phyloP scores from a whole-genome alignment of 2,113 vertebrate species.

The Gallinago jamesoni region DNA sequence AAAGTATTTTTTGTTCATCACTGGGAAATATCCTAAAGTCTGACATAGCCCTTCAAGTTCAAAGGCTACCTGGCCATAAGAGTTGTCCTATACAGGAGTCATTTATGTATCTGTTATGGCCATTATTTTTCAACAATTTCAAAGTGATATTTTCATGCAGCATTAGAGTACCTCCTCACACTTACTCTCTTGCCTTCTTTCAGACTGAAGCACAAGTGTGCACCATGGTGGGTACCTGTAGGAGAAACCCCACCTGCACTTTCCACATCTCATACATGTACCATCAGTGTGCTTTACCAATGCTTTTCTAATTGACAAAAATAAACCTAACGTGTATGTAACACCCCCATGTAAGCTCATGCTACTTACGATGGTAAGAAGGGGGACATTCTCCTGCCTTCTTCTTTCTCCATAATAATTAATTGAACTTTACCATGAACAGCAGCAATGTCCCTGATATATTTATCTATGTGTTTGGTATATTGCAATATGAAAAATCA shows the following conservation, averaged over 20 bases:
- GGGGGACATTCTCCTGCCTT: background rate
- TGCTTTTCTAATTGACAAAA: background rate
- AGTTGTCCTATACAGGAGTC: background rate
- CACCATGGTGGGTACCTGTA: fast-evolving
- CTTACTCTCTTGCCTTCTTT: background rate
- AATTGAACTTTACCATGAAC: background rate
- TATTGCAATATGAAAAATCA: background rate
- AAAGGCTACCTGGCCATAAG: background rate
- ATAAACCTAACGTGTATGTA: background rate
- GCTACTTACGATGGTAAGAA: background rate
- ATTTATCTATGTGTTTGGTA: background rate
- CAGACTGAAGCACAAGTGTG: background rate
- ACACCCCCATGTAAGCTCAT: background rate
- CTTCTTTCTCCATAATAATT: background rate
- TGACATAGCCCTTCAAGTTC: background rate
- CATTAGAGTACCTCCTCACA: background rate
- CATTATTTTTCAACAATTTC: background rate
- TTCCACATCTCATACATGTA: background rate
- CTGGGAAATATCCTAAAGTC: background rate
- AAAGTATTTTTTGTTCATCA: background rate
- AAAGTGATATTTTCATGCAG: background rate
- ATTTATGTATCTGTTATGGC: background rate
- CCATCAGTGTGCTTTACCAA: background rate
- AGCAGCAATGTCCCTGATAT: background rate
- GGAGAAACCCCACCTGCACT: background rate